Evolutionary conservation across 2,888 invertebrate genomes (phyloP), one percentile per base, ranked within the genome.

Genomic region (Noctua janthe): DNA sequence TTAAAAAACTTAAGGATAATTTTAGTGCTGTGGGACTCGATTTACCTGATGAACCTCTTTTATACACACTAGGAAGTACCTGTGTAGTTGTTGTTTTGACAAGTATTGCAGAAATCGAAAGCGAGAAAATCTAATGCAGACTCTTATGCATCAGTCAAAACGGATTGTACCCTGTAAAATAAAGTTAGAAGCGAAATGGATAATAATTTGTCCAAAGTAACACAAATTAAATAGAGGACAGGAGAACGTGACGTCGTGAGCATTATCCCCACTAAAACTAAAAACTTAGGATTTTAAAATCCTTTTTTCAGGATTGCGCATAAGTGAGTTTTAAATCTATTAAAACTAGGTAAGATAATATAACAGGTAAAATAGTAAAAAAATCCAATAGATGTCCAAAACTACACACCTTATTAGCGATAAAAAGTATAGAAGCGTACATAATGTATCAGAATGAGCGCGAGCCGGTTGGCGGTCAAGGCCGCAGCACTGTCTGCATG

Each of bases 381-480:
- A 47, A n/a, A 15, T 20, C 13, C 4, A 49, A 59, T 17, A 51
- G 29, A 54, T 23, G n/a, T 56, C 20, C 29, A 4, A 64, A 66
- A 82, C 70, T 83, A 20, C 13, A 4, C 49, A 73, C 35, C 39
- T 82, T 66, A 66, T 64, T 23, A 74, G 64, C 35, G 47, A 78
- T 70, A 71, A 82, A 56, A 72, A 51, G 17, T 64, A 72, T 43
- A 64, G 67, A 69, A 83, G 49, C 74, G 56, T 66, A 75, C 11
- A 67, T 84, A 71, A 73, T 54, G 62, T 79, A 54, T 76, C 54
- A 49, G 64, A 77, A 81, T 71, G 54, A 47, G 75, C 62, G 73
- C 43, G 70, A 76, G 85, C 78, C 84, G 84, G 85, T 76, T 82
- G 51, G 71, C 75, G 85, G 77, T 82, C 84, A 85, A 82, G 85